Percentiles rank a stretch among this genome's conserved stretches.
These are phyloP conservation scores for Rosalia funebris DNA, from an alignment of 2,888 invertebrate genomes.

Conservation along the genomic window DNA sequence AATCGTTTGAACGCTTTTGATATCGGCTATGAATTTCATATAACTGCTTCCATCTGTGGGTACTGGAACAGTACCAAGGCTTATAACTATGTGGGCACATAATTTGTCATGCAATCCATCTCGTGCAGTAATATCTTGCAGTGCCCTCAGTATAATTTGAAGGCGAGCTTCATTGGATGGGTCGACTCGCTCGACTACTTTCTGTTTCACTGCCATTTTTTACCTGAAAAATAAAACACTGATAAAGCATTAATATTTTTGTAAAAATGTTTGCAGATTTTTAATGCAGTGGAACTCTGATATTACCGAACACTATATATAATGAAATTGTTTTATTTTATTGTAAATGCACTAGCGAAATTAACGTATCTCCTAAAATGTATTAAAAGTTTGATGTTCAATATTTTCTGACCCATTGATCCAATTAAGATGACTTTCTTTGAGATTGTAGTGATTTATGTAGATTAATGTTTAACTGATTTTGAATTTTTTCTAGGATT, in stretches of 20 bases:
- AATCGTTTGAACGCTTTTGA: conserved; percentile 57
- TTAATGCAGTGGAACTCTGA: not conserved
- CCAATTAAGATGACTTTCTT: too few species aligned
- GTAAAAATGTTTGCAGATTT: not conserved
- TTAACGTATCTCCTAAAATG: too few species aligned
- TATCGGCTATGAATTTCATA: conserved; percentile 57
- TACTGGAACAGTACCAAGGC: conserved; percentile 65
- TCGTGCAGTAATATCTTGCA: conserved; percentile 63
- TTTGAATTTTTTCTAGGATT: too few species aligned
- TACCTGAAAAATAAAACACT: conserved; percentile 24
- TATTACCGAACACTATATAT: too few species aligned
- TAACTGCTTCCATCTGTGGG: conserved; percentile 55
- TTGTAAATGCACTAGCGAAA: too few species aligned
- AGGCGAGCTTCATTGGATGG: conserved; percentile 64
- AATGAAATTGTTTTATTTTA: too few species aligned
- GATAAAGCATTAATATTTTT: too few species aligned
- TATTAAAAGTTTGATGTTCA: too few species aligned
- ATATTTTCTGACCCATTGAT: too few species aligned
- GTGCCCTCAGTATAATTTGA: conserved; percentile 65
- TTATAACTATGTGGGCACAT: conserved; percentile 66
- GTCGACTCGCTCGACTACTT: conserved; percentile 66
- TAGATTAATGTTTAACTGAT: too few species aligned
- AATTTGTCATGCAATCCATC: conserved; percentile 64
- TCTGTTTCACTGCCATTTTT: conserved; percentile 71
- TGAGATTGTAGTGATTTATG: too few species aligned